Base-by-base conservation (phyloP, 2,888 invertebrate genomes). In the Bellardia bayeri region DNA sequence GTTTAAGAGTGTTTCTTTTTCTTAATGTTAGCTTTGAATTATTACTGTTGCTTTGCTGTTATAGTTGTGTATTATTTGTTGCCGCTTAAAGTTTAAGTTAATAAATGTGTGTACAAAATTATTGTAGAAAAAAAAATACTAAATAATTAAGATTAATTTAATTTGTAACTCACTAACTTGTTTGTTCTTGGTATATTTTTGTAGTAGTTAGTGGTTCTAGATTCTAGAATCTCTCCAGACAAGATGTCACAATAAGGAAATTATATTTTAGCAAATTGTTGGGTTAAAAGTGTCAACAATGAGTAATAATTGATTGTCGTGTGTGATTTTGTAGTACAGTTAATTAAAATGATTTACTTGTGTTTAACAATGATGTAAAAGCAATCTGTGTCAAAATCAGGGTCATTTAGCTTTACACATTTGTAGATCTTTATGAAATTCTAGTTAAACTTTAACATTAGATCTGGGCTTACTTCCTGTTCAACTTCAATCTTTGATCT, bases 121-220 rank as follows among this genome's bases (percentile, higher is more conserved):
- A 5, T 33, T 5, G 13, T 49, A 64, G 5, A n/a, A n/a, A 51
- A 3, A 23, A 3, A 23, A 6, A 3, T 23, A 54, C 51, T 61
- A 74, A 79, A 76, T 68, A 87, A 89, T 88, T 88, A 85, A 7
- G 82, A 85, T 89, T 83, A 85, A 87, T 86, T 89, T 69, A 75
- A 88, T 89, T 81, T 45, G 13, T 45, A 63, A 82, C 86, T 72
- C 80, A 85, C 83, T 84, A 85, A 74, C 72, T 42, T 33, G 72
- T 80, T 71, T 33, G 51, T 40, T 13, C 23, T 30, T 30, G 23
- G 1, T 54, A 1, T 9, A 11, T 45, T 54, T 16, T 16, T 7
- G 6, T n/a, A n/a, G 2, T n/a, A 54, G 2, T 54, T 5, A 54
- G 14, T 54, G 13, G 16, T 54, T n/a, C 7, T 6, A 54, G 54